A percentile compares a stretch with the other conserved stretches of the same genome.
Conservation (phyloP, 2,113 vertebrate genomes). For the Struthidea cinerea region DNA sequence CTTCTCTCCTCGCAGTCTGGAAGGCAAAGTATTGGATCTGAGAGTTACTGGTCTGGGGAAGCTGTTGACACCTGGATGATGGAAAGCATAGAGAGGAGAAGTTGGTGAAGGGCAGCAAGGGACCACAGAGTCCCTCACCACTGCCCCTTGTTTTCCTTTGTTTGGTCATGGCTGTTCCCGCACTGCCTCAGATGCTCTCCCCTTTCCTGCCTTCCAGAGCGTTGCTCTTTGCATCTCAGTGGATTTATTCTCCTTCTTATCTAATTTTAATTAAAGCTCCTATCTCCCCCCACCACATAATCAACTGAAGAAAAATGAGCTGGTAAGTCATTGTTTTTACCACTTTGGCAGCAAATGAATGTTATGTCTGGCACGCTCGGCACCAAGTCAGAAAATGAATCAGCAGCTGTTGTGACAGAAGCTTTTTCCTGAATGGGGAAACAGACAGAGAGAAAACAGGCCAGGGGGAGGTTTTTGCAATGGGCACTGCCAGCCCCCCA, state of each 20-base stretch:
- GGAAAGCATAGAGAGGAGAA: neutral
- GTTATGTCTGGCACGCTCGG: slow-evolving; percentile 67
- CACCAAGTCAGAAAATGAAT: slow-evolving; percentile 68
- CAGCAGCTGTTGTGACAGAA: slow-evolving; percentile 69
- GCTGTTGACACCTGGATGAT: neutral
- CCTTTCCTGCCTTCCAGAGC: neutral
- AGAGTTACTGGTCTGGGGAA: neutral
- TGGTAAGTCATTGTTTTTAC: slow-evolving; percentile 64
- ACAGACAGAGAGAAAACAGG: slow-evolving; percentile 51
- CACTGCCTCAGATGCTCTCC: neutral
- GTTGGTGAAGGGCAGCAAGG: neutral
- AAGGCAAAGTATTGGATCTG: neutral
- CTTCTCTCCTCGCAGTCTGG: neutral
- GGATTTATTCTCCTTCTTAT: slow-evolving; percentile 22
- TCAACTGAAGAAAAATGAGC: slow-evolving; percentile 55
- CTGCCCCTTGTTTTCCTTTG: neutral
- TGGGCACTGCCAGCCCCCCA: neutral
- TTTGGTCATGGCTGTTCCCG: neutral
- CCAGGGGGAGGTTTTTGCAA: neutral
- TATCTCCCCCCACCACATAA: neutral
- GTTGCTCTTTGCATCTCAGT: neutral
- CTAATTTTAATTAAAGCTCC: slow-evolving; percentile 44
- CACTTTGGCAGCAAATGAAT: slow-evolving; percentile 61
- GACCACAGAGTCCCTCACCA: neutral
- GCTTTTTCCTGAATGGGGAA: slow-evolving; percentile 64